Base-by-base conservation (phyloP, 64 coral and sea anemone species). In the Porites lutea region DNA sequence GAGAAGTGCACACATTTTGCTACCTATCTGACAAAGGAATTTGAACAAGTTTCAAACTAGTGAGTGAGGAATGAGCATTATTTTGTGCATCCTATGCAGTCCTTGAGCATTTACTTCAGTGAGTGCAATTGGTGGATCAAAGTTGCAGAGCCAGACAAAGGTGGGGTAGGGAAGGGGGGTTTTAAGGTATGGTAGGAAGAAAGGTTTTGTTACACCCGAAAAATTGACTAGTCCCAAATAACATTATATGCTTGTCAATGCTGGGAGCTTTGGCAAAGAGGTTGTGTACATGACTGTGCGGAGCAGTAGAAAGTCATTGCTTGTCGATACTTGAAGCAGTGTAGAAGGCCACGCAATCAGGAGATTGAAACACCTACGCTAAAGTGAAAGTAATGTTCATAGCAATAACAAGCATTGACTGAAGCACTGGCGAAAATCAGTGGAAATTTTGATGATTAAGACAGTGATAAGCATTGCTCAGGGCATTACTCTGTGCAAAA, bases 281-380 rank as follows among this genome's bases (percentile, higher is more conserved):
- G 79, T 47, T 82, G 79, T 82, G 79, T 62, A 55, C 77, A 57
- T 79, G 77, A 82, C 60, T 82, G 53, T 82, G 79, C 37, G 79
- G 79, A 82, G 55, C 79, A 82, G 53, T 82, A 82, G 79, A 82
- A 61, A 82, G 79, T 82, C 53, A 62, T 19, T 54, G 79, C 55
- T 82, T 64, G 79, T 82, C 72, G 51, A 75, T 50, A 75, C 72
- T 50, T 44, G 72, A 75, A 50, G 72, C 44, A 44, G 72, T 82
- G 53, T 75, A 75, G 72, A 50, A 48, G 44, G 72, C 72, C 46
- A 75, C 51, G 45, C 45, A 48, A 75, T 75, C 72, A 75, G 45
- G 72, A 75, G 72, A 75, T 75, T 75, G 47, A 75, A 75, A 75
- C 72, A 75, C 72, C 72, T 7, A 75, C 43, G 45, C 72, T 51